Conservation (phyloP, 2,888 invertebrate genomes). For the Drosophila birchii region DNA sequence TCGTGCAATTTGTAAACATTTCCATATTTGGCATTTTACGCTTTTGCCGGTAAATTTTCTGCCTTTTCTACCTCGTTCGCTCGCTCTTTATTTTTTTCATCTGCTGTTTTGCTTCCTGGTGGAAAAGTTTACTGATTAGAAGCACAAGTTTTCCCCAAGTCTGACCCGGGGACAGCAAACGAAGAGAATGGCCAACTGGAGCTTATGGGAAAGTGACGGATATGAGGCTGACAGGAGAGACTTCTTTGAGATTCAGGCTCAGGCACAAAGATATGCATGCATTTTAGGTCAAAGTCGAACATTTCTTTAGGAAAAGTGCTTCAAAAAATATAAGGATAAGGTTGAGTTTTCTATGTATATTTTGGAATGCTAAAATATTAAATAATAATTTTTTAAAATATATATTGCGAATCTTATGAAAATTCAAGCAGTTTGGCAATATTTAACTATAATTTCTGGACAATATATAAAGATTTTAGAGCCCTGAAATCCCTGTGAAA, state of each 20-base stretch:
- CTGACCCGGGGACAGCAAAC: slow-evolving; percentile 18
- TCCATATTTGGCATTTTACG: slow-evolving; percentile 80
- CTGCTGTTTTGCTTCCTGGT: slow-evolving; percentile 34
- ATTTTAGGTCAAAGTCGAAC: slow-evolving; percentile 14
- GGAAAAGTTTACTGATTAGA: slow-evolving; percentile 44
- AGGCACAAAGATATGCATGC: slow-evolving; percentile 13
- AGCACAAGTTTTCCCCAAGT: slow-evolving; percentile 35
- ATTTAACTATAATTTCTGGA: too few species aligned
- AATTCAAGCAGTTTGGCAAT: too few species aligned
- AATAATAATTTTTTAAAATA: too few species aligned
- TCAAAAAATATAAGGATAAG: not conserved
- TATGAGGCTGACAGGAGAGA: slow-evolving; percentile 32
- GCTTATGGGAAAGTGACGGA: slow-evolving; percentile 43
- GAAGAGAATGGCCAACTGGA: not conserved
- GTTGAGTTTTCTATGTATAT: not conserved
- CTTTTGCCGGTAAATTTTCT: slow-evolving; percentile 46
- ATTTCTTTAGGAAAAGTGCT: not conserved
- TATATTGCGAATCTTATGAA: too few species aligned
- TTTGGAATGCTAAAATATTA: not conserved
- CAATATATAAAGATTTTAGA: not conserved
- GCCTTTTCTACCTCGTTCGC: slow-evolving; percentile 13
- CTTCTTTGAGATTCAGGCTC: slow-evolving; percentile 17
- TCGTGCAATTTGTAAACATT: slow-evolving; percentile 82
- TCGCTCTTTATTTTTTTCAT: not conserved
- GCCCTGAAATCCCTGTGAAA: not conserved